Evolutionary conservation across 2,888 invertebrate species (phyloP).

Genomic region (Oxytorus armatus): DNA sequence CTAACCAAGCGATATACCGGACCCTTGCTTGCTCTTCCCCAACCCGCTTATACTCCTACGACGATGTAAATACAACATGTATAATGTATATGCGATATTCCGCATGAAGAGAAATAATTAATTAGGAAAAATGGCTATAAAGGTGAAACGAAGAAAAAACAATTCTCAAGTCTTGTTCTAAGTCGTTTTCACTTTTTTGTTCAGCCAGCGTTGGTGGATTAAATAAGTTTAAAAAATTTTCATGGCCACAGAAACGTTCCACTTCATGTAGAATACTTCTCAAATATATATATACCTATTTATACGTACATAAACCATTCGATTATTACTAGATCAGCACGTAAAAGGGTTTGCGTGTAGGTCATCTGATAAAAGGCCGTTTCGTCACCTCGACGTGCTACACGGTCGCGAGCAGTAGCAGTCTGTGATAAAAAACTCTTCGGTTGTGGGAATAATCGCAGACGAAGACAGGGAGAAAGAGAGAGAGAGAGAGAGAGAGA

Average conservation of each 20-base stretch:
- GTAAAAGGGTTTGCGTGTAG: background rate
- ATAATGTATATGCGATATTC: too few species aligned
- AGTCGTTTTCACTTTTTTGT: too few species aligned
- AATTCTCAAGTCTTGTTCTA: too few species aligned
- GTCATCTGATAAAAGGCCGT: conserved; percentile 34
- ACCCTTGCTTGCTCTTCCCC: conserved; percentile 2
- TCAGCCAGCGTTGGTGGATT: too few species aligned
- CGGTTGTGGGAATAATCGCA: background rate
- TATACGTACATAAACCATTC: background rate
- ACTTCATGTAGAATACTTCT: too few species aligned
- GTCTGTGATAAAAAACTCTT: background rate
- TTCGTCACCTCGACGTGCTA: conserved; percentile 18
- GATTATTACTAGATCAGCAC: too few species aligned
- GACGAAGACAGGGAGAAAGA: too few species aligned
- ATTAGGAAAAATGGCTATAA: too few species aligned
- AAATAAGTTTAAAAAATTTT: too few species aligned
- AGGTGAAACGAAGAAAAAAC: too few species aligned
- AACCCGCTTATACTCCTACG: conserved; percentile 15
- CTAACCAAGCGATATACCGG: conserved; percentile 23
- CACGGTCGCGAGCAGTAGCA: background rate
- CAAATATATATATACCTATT: background rate
- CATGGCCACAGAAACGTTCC: too few species aligned
- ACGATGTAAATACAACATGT: conserved; percentile 16
- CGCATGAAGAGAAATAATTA: too few species aligned
- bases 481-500: background rate